Conservation (phyloP, 2,888 invertebrate genomes). For the Epirrita christyi region DNA sequence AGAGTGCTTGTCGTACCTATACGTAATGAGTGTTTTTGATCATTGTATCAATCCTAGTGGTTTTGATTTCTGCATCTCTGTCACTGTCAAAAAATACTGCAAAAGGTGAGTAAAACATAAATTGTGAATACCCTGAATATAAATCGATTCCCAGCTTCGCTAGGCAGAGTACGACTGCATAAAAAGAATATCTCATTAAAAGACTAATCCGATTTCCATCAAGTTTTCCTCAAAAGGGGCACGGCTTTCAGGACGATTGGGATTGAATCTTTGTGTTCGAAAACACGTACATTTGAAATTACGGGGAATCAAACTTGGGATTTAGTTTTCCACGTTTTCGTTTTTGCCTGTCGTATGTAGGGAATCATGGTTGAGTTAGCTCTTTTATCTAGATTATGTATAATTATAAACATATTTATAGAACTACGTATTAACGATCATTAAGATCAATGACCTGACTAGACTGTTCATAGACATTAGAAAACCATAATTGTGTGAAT, state of each 20-base stretch:
- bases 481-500: too few relatives aligned
- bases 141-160: slow-evolving; percentile 29
- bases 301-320: slow-evolving; percentile 52
- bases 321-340: slow-evolving; percentile 53
- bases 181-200: slow-evolving; percentile 46
- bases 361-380: slow-evolving; percentile 14
- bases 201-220: slow-evolving; percentile 43
- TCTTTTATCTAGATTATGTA: neutral
- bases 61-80: too few relatives aligned
- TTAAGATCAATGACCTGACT: too few relatives aligned
- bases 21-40: neutral
- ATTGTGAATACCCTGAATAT: slow-evolving; percentile 2
- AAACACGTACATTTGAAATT: slow-evolving; percentile 51
- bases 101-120: slow-evolving; percentile 26
- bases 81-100: too few relatives aligned
- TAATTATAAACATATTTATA: neutral
- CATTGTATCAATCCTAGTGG: neutral
- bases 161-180: slow-evolving; percentile 26
- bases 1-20: slow-evolving; percentile 9
- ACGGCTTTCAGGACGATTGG: slow-evolving; percentile 32
- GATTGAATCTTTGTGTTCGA: slow-evolving; percentile 43
- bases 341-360: slow-evolving; percentile 23
- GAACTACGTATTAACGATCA: too few relatives aligned
- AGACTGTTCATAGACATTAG: too few relatives aligned
- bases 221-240: slow-evolving; percentile 38